Evolutionary conservation across 2,113 vertebrate species (phyloP).

Genomic region (Eidolon helvum): DNA sequence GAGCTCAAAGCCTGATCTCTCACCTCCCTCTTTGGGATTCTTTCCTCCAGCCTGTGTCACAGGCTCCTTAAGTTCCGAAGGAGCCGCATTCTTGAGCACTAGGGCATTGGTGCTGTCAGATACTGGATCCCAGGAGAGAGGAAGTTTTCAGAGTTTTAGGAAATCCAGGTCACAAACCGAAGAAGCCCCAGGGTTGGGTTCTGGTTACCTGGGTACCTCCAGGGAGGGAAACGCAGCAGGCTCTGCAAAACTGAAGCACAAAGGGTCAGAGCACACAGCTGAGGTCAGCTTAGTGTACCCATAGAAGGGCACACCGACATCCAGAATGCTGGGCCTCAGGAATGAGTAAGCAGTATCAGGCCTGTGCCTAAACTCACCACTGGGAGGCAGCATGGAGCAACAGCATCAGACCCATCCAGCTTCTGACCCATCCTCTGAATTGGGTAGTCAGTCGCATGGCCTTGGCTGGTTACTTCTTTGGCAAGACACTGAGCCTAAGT

Average conservation of each 20-base stretch:
- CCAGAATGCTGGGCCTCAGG: not conserved
- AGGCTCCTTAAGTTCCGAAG: not conserved
- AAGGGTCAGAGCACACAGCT: not conserved
- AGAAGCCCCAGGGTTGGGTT: not conserved
- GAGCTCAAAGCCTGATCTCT: not conserved
- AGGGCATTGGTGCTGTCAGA: not conserved
- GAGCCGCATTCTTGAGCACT: not conserved
- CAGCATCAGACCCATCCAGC: fast-evolving
- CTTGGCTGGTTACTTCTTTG: not conserved
- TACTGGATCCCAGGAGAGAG: not conserved
- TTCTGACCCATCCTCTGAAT: not conserved
- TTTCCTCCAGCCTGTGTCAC: not conserved
- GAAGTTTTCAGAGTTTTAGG: not conserved
- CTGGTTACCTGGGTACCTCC: not conserved
- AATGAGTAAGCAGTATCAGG: not conserved
- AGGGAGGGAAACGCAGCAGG: not conserved
- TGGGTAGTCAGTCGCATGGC: fast-evolving
- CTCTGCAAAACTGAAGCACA: not conserved
- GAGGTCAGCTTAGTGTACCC: not conserved
- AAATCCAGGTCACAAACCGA: not conserved
- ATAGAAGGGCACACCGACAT: not conserved
- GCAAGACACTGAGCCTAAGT: not conserved
- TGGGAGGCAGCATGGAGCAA: not conserved
- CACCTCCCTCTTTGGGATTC: not conserved
- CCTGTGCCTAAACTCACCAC: not conserved